Evolutionary conservation across 2,888 invertebrate genomes (phyloP).

Genomic region (Incurvaria masculella): DNA sequence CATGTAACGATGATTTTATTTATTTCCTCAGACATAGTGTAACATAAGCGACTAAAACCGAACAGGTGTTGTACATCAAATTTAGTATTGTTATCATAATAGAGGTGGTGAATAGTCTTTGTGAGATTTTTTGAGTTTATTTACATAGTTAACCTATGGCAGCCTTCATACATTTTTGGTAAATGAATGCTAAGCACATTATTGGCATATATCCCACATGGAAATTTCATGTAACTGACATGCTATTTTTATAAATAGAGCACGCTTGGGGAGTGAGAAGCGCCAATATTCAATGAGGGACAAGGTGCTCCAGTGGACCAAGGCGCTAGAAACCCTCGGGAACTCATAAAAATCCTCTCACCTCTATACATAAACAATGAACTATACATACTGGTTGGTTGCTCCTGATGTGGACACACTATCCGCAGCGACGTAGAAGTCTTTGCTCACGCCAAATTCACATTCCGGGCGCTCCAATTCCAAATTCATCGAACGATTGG

Average conservation of each 20-base stretch:
- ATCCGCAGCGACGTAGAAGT: not conserved
- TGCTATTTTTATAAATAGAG: conserved; percentile 53
- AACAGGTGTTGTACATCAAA: too few species aligned
- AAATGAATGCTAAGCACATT: conserved; percentile 17
- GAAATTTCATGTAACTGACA: conserved; percentile 18
- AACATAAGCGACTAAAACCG: too few species aligned
- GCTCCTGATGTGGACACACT: not conserved
- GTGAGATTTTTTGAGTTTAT: too few species aligned
- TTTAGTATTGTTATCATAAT: too few species aligned
- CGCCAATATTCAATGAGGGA: not conserved
- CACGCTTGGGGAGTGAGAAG: conserved; percentile 40
- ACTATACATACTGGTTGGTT: conserved; percentile 23
- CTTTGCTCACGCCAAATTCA: not conserved
- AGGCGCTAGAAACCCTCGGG: conserved; percentile 19
- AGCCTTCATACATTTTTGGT: not conserved
- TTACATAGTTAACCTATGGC: too few species aligned
- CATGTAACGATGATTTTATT: too few species aligned
- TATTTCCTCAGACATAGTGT: too few species aligned
- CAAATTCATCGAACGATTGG: conserved; percentile 30
- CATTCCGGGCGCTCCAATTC: not conserved
- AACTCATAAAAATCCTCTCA: conserved; percentile 50
- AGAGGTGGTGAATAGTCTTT: too few species aligned
- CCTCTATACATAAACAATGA: conserved; percentile 58
- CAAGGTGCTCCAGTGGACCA: not conserved
- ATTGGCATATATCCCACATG: conserved; percentile 55